Conservation (phyloP, 2,888 invertebrate species). For the Hipparchia sbordonii region DNA sequence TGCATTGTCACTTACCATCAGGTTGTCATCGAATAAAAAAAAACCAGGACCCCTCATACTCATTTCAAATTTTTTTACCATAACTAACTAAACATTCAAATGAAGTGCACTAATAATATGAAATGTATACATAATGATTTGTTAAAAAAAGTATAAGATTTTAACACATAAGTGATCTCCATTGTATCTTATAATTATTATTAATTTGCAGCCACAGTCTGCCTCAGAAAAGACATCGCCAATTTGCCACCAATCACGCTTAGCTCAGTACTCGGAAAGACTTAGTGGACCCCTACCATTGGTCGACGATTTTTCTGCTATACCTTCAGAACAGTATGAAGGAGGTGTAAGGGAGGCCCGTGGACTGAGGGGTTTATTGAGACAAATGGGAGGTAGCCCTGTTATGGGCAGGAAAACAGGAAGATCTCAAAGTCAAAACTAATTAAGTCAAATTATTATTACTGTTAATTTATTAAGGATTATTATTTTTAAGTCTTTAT, state of each 20-base stretch:
- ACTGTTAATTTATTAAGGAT: too few species aligned
- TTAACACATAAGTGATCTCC: too few species aligned
- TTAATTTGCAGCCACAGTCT: constrained; percentile 43
- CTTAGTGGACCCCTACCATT: constrained; percentile 87
- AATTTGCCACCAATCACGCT: constrained; percentile 84
- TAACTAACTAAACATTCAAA: too few species aligned
- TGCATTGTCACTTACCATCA: too few species aligned
- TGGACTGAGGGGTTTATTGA: constrained; percentile 89
- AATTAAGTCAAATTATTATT: constrained; percentile 33
- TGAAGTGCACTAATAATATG: too few species aligned
- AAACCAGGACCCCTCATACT: too few species aligned
- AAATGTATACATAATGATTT: too few species aligned
- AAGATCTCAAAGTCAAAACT: constrained; percentile 77
- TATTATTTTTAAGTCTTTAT: neutral
- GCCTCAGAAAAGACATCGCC: constrained; percentile 70
- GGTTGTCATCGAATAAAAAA: too few species aligned
- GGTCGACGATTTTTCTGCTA: constrained; percentile 95
- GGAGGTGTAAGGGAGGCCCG: constrained; percentile 86
- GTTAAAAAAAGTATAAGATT: too few species aligned
- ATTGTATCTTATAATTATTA: too few species aligned
- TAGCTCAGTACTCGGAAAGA: constrained; percentile 83
- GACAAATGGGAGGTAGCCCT: constrained; percentile 93
- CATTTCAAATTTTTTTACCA: too few species aligned
- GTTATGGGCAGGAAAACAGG: constrained; percentile 88
- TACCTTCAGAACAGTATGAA: constrained; percentile 89